Percentiles rank a stretch among this genome's conserved stretches.
Evolutionary conservation across 2,888 invertebrate species (phyloP).

Genomic region (Heliconius cydno): DNA sequence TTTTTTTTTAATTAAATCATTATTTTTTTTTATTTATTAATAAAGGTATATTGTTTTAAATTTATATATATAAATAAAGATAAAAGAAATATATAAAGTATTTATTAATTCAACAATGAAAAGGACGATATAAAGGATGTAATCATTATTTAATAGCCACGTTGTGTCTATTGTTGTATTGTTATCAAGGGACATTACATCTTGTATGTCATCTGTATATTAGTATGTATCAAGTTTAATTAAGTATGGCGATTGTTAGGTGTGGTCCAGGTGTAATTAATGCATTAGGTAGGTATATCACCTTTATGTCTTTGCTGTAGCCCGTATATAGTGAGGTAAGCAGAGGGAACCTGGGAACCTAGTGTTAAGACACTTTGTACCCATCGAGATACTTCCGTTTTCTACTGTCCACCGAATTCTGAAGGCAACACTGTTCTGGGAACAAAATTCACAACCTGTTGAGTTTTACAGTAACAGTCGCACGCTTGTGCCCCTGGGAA

Average conservation of each 20-base stretch:
- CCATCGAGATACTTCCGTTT: no score
- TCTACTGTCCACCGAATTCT: no score
- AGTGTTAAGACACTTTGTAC: no score
- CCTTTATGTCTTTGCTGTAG: background rate
- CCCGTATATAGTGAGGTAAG: no score
- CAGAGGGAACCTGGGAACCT: no score
- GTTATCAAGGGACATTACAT: constrained; percentile 56
- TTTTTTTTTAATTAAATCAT: constrained; percentile 41
- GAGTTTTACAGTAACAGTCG: no score
- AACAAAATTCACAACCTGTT: no score
- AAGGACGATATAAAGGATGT: constrained; percentile 58
- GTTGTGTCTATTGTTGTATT: constrained; percentile 62
- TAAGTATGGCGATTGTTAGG: background rate
- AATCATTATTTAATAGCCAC: constrained; percentile 68
- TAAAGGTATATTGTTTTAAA: background rate
- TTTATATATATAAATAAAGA: background rate
- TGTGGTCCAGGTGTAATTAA: background rate
- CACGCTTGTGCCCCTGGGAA: no score
- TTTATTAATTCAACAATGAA: constrained; percentile 7
- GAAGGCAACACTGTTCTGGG: no score
- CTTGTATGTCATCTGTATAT: constrained; percentile 38
- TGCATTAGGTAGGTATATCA: background rate
- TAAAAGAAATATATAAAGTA: background rate
- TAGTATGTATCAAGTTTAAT: constrained; percentile 25
- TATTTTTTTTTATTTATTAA: no score